These are phyloP conservation scores for Yponomeuta sedellus DNA, from an alignment of 2,888 invertebrate species.

Conservation along the genomic window DNA sequence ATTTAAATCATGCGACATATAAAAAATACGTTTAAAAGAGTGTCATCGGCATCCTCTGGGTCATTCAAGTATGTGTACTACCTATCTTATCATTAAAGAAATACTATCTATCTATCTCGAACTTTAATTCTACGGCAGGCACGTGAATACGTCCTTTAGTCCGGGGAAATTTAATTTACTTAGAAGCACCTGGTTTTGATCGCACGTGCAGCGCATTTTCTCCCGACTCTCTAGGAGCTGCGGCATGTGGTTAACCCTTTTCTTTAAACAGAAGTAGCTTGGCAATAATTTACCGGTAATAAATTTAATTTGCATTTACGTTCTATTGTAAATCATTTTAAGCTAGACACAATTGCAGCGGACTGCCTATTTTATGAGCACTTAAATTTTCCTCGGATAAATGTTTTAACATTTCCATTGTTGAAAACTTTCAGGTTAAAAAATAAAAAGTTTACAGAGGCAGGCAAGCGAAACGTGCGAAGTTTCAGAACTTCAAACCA, in stretches of 20 bases:
- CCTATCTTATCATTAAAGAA: not conserved
- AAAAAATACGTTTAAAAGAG: too few relatives aligned
- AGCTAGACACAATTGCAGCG: not conserved
- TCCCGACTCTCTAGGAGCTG: too few relatives aligned
- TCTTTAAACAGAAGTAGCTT: too few relatives aligned
- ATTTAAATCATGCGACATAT: too few relatives aligned
- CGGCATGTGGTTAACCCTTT: too few relatives aligned
- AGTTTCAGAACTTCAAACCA: not conserved
- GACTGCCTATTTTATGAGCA: not conserved
- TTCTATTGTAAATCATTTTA: too few relatives aligned
- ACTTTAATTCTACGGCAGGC: not conserved
- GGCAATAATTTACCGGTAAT: too few relatives aligned
- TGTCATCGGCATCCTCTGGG: too few relatives aligned
- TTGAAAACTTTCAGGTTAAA: not conserved
- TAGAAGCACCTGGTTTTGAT: not conserved
- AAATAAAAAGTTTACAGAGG: not conserved
- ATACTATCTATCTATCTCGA: not conserved
- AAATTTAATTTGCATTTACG: too few relatives aligned
- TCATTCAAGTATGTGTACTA: too few relatives aligned
- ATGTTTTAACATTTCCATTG: not conserved
- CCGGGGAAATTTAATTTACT: not conserved
- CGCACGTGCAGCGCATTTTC: not conserved
- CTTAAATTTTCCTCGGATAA: not conserved
- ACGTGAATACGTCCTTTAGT: not conserved
- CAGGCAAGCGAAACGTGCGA: slow-evolving; percentile 1